Evolutionary conservation across 2,888 invertebrate species (phyloP).

Genomic region (Escarpia spicata): DNA sequence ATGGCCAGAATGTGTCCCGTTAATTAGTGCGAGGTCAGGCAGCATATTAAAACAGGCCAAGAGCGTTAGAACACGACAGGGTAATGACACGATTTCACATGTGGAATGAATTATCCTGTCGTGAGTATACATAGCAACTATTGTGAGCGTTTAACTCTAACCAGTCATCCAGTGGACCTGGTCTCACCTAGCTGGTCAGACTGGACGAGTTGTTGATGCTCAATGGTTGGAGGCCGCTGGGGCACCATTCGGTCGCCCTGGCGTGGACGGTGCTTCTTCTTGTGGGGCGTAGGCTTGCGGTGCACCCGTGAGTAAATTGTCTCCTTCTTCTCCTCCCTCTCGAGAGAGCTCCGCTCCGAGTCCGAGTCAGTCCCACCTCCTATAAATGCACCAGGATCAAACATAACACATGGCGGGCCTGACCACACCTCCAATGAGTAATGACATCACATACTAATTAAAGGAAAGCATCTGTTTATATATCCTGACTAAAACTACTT

Average conservation of each 20-base stretch:
- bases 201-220: slow-evolving; percentile 30
- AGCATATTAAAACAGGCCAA: too few relatives aligned
- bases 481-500: neutral
- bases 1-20: too few relatives aligned
- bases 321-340: slow-evolving; percentile 70
- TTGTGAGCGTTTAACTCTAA: neutral
- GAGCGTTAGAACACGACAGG: too few relatives aligned
- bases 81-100: too few relatives aligned
- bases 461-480: neutral
- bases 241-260: slow-evolving; percentile 28
- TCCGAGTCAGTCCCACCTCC: slow-evolving; percentile 79
- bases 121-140: neutral
- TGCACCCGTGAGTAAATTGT: slow-evolving; percentile 73
- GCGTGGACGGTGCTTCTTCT: slow-evolving; percentile 70
- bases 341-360: slow-evolving; percentile 84
- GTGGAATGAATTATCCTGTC: too few relatives aligned
- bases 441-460: too few relatives aligned
- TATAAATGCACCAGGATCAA: neutral
- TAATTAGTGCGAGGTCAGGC: too few relatives aligned
- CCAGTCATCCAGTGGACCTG: neutral
- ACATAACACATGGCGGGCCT: neutral
- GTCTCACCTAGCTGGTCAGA: slow-evolving; percentile 28
- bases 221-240: slow-evolving; percentile 35
- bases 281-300: slow-evolving; percentile 73
- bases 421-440: too few relatives aligned